Conservation (phyloP, 1,140 invertebrate species). For the Drosophila trapezifrons region DNA sequence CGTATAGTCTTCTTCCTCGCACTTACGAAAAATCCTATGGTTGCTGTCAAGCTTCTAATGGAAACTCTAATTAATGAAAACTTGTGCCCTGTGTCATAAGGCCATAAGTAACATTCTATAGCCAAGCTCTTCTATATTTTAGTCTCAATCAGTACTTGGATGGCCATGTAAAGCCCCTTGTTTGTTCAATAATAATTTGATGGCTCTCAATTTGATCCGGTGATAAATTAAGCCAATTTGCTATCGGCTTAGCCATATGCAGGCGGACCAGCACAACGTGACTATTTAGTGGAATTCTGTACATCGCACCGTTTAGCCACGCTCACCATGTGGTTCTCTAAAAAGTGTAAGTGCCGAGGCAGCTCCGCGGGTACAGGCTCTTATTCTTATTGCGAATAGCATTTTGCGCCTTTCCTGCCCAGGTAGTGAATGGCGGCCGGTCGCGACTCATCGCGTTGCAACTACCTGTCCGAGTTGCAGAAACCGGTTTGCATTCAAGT, state of each 20-base stretch:
- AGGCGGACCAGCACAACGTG: slow-evolving; percentile 14
- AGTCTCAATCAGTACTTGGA: neutral
- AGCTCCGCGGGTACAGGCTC: neutral
- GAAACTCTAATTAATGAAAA: no score
- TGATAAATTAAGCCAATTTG: slow-evolving; percentile 30
- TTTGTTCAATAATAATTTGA: slow-evolving; percentile 34
- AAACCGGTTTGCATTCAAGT: slow-evolving; percentile 31
- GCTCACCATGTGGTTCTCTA: slow-evolving; percentile 18
- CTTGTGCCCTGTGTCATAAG: no score
- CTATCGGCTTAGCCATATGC: neutral
- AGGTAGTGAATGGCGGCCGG: neutral
- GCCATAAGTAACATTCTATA: no score
- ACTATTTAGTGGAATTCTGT: slow-evolving; percentile 20
- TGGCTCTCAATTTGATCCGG: slow-evolving; percentile 19
- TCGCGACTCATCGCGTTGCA: slow-evolving; percentile 6
- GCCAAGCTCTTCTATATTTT: neutral
- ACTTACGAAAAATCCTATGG: no score
- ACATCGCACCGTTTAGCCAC: slow-evolving; percentile 7
- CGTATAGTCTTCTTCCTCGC: no score
- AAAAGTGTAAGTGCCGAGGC: slow-evolving; percentile 20
- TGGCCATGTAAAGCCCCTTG: neutral
- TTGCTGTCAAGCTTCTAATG: no score
- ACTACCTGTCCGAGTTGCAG: slow-evolving; percentile 21
- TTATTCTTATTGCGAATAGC: slow-evolving; percentile 21
- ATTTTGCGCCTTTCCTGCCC: slow-evolving; percentile 8